A percentile compares a stretch with the other conserved stretches of the same genome.
Conservation (phyloP, 2,113 vertebrate genomes). For the Todiramphus chloris region DNA sequence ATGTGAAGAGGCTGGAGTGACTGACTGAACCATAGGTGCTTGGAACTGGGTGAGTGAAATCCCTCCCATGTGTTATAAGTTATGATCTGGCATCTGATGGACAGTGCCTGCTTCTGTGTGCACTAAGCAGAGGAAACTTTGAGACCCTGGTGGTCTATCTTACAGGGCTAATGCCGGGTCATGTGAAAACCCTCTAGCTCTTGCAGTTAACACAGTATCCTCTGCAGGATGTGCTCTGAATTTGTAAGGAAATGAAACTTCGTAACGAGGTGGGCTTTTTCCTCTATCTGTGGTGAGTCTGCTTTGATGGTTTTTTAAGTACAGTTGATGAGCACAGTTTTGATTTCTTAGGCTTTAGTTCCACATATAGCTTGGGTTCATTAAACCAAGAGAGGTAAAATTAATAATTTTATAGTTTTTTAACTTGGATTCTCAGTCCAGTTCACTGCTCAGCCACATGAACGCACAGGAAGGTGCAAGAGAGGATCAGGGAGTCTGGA, state of each 20-base stretch:
- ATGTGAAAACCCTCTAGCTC: background rate
- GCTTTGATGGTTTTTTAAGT: background rate
- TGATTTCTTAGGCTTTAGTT: background rate
- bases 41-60: background rate
- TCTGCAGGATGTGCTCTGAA: background rate
- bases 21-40: background rate
- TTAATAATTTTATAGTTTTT: background rate
- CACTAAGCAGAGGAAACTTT: background rate
- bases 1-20: background rate
- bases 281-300: background rate
- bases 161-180: rapidly evolving
- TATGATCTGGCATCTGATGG: background rate
- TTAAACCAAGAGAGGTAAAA: background rate
- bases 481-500: background rate
- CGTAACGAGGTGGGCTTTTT: background rate
- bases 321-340: background rate
- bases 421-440: background rate
- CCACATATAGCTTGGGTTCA: background rate
- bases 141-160: background rate
- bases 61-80: rapidly evolving
- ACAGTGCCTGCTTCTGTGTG: background rate
- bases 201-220: background rate
- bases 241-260: background rate
- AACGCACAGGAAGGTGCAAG: background rate
- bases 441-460: background rate